Evolutionary conservation across 2,888 invertebrate species (phyloP).

Genomic region (Conchocele bisecta): DNA sequence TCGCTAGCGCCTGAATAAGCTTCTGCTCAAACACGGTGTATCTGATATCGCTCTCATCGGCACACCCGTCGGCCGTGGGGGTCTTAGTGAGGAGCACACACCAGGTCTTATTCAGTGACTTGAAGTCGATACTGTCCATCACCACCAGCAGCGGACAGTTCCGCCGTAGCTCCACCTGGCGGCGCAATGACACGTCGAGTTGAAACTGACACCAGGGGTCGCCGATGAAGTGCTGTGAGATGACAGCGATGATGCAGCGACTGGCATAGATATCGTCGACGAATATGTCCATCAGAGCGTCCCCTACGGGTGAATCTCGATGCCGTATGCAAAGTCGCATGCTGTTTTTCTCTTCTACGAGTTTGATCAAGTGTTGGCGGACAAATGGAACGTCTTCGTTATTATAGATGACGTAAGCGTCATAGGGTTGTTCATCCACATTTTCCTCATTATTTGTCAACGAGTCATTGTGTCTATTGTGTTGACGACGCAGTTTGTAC

Average conservation of each 20-base stretch:
- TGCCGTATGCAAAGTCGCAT: constrained; percentile 11
- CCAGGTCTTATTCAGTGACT: constrained; percentile 15
- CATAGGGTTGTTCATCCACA: not conserved
- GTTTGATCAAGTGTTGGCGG: not conserved
- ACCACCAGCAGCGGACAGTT: not conserved
- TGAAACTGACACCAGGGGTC: constrained; percentile 17
- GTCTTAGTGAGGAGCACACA: constrained; percentile 31
- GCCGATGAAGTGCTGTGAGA: constrained; percentile 20
- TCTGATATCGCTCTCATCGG: constrained; percentile 15
- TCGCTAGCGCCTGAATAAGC: too few relatives aligned
- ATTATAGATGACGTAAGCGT: constrained; percentile 25
- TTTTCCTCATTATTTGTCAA: not conserved
- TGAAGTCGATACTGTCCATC: constrained; percentile 14
- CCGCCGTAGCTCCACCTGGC: not conserved
- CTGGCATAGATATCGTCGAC: constrained; percentile 21
- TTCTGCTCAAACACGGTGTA: constrained; percentile 29
- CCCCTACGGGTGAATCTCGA: constrained; percentile 6
- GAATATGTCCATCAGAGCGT: constrained; percentile 16
- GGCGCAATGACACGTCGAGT: not conserved
- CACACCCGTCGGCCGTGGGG: constrained; percentile 24
- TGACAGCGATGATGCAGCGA: constrained; percentile 7
- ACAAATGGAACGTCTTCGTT: constrained; percentile 12
- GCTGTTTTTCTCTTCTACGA: constrained; percentile 9
- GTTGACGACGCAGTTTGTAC: not conserved
- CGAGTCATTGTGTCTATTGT: not conserved